Base-by-base conservation (phyloP, 2,888 invertebrate species). In the Tortricodes alternella region DNA sequence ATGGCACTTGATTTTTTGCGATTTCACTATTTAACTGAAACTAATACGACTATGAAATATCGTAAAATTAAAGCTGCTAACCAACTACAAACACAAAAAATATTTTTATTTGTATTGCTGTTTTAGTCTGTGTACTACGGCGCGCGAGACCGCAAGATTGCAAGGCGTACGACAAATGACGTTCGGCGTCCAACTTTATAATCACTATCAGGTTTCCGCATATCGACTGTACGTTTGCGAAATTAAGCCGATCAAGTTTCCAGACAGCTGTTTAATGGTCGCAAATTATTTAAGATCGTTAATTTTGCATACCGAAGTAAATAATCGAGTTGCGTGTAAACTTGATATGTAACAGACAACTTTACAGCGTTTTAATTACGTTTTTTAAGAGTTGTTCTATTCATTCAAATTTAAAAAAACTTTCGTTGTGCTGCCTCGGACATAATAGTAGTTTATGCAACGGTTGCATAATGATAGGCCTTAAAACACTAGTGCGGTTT, bases 81-180 rank as follows among this genome's bases (percentile, higher is more conserved):
- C 21, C 21, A 21, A 3, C 3, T 21, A 5, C 5, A 21, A 21
- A 21, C 21, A 21, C 21, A 21, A 21, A 21, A 21, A 21, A 21
- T n/a, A n/a, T n/a, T n/a, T n/a, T n/a, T n/a, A n/a, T 3, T 21
- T 24, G 8, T 15, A 15, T 15, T 18, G 16, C 19, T 19, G 15
- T 16, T 15, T 32, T 21, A 13, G n/a, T 39, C 46, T 39, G 53
- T 39, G 24, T 23, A 24, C 53, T 46, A 39, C 9, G 44, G 13
- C 32, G 29, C 9, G n/a, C 29, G 29, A 56, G 37, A 50, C 44
- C 49, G 29, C 56, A 32, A 44, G 49, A 71, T 73, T 70, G 71
- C 73, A 68, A 69, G 76, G 74, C 79, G 79, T 74, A 86, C 83
- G 85, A 87, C 86, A 85, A 85, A 82, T 78, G 76, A 71, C 74